Evolutionary conservation across 35 echinoderm and acorn worm species (phyloP), one percentile per base, ranked within the genome.

Genomic region (Nesometra sesokonis): DNA sequence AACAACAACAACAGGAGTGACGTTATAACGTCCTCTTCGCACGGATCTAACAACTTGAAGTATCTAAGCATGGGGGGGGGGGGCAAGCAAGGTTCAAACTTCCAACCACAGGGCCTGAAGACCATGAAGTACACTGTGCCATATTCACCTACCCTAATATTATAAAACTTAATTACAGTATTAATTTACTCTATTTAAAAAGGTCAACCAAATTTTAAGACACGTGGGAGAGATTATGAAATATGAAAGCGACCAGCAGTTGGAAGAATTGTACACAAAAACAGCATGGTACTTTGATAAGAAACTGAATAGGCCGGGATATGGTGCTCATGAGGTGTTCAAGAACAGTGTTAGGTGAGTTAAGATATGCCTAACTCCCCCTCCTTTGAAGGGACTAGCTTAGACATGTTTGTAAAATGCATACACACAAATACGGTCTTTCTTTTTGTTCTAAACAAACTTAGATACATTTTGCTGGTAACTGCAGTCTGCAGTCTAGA

Each of bases 181-280:
- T n/a, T n/a, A n/a, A n/a, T n/a, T n/a, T n/a, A n/a, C n/a, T n/a
- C n/a, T n/a, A n/a, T n/a, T 47, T n/a, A 67, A 32, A 0, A 39
- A 98, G 95, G 95, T 98, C 3, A 98, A 98, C 77, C 94, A 93
- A 34, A 98, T 98, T 43, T 87, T 98, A 76, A 89, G 95, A 76
- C 95, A 98, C 47, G 95, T 99, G 19, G 96, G 96, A 23, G 96
- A 99, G 82, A 90, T 99, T 37, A 82, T 99, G 21, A 85, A 90
- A 76, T 99, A 99, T 81, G 89, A 85, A 5, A 85, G 46, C 35
- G 89, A 99, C 82, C 67, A 79, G 19, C 90, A 92, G 36, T 78
- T 99, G n/a, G 96, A 99, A 80, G 96, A 94, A 38, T 86, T 99
- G 34, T 99, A 99, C 76, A 43, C 78, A 32, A 92, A 99, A 79